A percentile compares a stretch with the other conserved stretches of the same genome.
Conservation (phyloP, 1,140 invertebrate species). For the Neodiprion lecontei region DNA sequence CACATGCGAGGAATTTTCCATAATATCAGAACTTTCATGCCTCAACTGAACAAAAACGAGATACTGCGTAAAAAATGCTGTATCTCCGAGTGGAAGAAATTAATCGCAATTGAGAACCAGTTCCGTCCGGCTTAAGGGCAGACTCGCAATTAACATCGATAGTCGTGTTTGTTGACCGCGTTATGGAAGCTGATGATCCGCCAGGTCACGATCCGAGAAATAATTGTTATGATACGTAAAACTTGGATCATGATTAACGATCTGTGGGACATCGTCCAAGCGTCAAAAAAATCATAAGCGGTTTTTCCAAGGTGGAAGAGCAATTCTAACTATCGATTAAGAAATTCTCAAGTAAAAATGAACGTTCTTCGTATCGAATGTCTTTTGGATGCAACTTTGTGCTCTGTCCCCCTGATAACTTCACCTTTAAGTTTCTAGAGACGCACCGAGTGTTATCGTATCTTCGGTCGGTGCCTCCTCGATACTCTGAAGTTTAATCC, state of each 20-base stretch:
- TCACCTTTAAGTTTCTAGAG: too few species aligned
- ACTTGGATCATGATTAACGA: not conserved
- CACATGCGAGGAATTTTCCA: too few species aligned
- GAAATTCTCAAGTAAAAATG: too few species aligned
- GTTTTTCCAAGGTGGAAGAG: not conserved
- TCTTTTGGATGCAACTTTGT: too few species aligned
- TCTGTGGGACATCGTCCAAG: not conserved
- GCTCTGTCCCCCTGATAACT: too few species aligned
- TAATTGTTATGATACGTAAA: too few species aligned
- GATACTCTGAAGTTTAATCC: too few species aligned
- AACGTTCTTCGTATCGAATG: too few species aligned
- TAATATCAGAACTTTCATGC: too few species aligned
- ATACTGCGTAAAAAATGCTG: not conserved
- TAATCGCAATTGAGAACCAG: constrained; percentile 1
- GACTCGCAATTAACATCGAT: not conserved
- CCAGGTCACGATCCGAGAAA: not conserved
- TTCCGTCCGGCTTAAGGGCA: not conserved
- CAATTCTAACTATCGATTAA: not conserved
- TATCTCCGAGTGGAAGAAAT: not conserved
- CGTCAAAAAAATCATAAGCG: not conserved
- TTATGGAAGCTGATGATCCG: not conserved
- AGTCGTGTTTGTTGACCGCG: not conserved
- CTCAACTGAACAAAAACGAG: too few species aligned
- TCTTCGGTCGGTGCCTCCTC: too few species aligned
- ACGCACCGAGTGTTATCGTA: too few species aligned